Evolutionary conservation across 2,888 invertebrate species (phyloP), one percentile per base, ranked within the genome.

Genomic region (Dryobotodes eremita): DNA sequence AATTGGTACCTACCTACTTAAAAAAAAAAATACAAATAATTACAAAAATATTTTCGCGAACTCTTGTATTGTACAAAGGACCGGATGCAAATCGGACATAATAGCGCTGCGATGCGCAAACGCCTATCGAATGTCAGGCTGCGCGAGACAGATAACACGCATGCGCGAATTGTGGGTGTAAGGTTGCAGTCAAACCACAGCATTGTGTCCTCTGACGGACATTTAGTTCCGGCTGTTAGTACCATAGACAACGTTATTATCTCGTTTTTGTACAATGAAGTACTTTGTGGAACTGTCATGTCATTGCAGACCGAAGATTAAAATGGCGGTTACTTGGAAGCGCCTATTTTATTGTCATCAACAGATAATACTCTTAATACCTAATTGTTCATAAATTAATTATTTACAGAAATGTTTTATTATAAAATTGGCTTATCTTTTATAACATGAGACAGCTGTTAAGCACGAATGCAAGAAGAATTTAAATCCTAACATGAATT

Each of bases 161-260:
- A 79, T 83, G 81, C 88, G 86, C 77, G 76, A 79, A 65, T 73
- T 69, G 92, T 91, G 92, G 92, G 95, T 95, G 94, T 95, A 90
- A 84, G 89, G 92, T 95, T 96, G 92, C 96, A 94, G 91, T 94
- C 92, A 93, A 93, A 95, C 94, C 94, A 86, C 91, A 86, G 89
- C 89, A 94, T 95, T 96, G 86, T 89, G 77, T 84, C 82, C 82
- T 87, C 82, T 82, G 88, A 90, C 93, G 92, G 93, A 94, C 94
- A 92, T 90, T 92, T 93, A 93, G 94, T 95, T 96, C 95, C 95
- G 95, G 95, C 90, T 89, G 85, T 79, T 79, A 77, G 71, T 71
- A 42, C 73, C 75, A 82, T 83, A 88, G 70, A 85, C 79, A 75
- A 77, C 59, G 36, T 74, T 73, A 86, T 85, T 76, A 75, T 85